Conservation (phyloP, 2,113 vertebrate genomes). For the Vulpes ferrilata region DNA sequence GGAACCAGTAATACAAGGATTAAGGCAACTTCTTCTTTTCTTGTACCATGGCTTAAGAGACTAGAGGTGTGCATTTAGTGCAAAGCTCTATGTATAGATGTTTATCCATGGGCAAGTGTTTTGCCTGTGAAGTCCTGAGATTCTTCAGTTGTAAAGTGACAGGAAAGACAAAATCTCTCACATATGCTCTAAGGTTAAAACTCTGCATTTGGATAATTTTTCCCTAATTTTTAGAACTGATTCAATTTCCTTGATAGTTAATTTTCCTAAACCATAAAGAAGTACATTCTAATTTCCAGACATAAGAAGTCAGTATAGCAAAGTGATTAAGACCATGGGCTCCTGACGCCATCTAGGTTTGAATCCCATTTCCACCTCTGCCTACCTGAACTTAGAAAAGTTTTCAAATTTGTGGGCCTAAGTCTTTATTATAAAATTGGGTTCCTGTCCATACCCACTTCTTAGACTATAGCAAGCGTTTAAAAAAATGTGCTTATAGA, state of each 20-base stretch:
- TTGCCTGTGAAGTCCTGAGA: background rate
- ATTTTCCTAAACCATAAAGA: background rate
- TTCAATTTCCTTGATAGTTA: background rate
- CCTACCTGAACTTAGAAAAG: background rate
- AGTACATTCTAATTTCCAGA: background rate
- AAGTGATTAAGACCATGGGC: background rate
- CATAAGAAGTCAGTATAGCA: background rate
- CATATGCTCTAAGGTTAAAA: background rate
- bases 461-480: background rate
- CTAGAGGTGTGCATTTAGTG: background rate
- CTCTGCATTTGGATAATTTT: background rate
- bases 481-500: background rate
- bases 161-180: background rate
- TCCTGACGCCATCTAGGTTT: background rate
- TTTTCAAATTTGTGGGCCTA: background rate
- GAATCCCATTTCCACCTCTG: background rate
- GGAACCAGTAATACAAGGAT: background rate
- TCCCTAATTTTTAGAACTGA: background rate
- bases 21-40: background rate
- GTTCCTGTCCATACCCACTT: background rate
- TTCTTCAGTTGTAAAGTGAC: constrained; percentile 4
- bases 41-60: background rate
- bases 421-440: background rate
- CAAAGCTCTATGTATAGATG: background rate
- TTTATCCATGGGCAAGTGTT: background rate